Base-by-base conservation (phyloP, 2,888 invertebrate species). In the Buathra laborator region DNA sequence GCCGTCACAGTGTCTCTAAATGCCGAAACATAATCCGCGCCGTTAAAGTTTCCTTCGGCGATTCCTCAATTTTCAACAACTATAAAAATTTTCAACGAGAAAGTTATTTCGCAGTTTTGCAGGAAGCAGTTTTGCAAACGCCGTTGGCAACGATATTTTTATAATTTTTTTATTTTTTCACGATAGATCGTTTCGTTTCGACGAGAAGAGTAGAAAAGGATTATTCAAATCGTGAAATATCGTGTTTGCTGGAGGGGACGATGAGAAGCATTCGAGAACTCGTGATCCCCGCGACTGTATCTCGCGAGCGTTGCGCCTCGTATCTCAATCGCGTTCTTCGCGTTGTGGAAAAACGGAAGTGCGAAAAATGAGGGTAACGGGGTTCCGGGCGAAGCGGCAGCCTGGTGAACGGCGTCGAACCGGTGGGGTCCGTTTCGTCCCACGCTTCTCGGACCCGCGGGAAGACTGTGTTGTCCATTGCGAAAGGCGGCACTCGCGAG, bases 281-380 rank as follows among this genome's bases (percentile, higher is more conserved):
- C 53, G 53, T 29, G 66, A 67, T 56, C 14, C 24, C 12, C 16
- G 9, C 37, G 37, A 71, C 53, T 37, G 56, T 70, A 19, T 68
- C 24, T 46, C 10, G 48, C 68, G 68, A 70, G 29, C 68, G 51
- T 46, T 37, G 29, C 48, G 68, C n/a, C n/a, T 14, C 24, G 7
- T n/a, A 64, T 32, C 46, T 1, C 29, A 32, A 7, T 16, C 7
- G 48, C 48, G 68, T 48, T 19, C 10, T 37, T 37, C 37, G 37
- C 16, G 62, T 53, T 24, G 66, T 83, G 83, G 76, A 83, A 76
- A 83, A 85, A 83, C 80, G 76, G 68, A 85, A 85, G 66, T 83
- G 64, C 53, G 70, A 77, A 81, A 81, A 84, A 78, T 81, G 72
- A 46, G 59, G 66, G 75, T 83, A 80, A 83, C 72, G 76, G 76